phyloP scores from a whole-genome alignment of 2,888 invertebrate species.

The Habrosyne pyritoides region DNA sequence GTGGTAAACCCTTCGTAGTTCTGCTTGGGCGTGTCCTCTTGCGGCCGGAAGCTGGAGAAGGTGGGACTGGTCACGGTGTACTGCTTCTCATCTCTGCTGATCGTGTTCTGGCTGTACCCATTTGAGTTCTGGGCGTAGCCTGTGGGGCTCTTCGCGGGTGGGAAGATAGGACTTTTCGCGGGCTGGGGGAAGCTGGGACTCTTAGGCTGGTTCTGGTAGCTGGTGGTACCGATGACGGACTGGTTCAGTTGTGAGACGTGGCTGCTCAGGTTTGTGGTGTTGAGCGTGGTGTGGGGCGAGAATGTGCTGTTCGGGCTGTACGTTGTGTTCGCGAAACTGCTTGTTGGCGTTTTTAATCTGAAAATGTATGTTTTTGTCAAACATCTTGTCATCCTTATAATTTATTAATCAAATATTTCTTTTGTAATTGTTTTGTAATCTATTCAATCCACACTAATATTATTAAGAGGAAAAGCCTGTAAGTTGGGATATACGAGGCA shows the following conservation, averaged over 20 bases:
- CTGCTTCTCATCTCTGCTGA: constrained; percentile 54
- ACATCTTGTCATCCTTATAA: too few species aligned
- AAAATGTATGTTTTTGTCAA: constrained; percentile 22
- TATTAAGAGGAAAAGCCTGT: too few species aligned
- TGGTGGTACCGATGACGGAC: constrained; percentile 40
- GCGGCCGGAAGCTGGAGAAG: constrained; percentile 73
- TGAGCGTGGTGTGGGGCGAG: constrained; percentile 49
- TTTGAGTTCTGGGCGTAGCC: constrained; percentile 35
- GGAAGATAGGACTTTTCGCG: constrained; percentile 17
- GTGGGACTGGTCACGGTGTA: constrained; percentile 66
- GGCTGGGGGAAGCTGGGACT: constrained; percentile 22
- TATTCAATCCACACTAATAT: too few species aligned
- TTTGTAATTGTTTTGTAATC: too few species aligned
- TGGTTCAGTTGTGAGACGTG: constrained; percentile 62
- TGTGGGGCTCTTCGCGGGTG: constrained; percentile 15
- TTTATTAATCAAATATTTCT: too few species aligned
- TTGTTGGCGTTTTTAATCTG: constrained; percentile 69
- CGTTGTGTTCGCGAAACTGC: constrained; percentile 74
- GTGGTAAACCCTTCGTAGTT: constrained; percentile 87
- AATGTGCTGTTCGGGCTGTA: constrained; percentile 75
- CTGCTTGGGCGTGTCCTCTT: constrained; percentile 69
- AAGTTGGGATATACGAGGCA: too few species aligned
- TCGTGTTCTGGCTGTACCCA: constrained; percentile 44
- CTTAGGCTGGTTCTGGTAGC: constrained; percentile 22
- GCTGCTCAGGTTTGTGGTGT: constrained; percentile 50